These are phyloP conservation scores for Brachionus calyciflorus DNA, from an alignment of 1,140 invertebrate species.

Conservation along the genomic window DNA sequence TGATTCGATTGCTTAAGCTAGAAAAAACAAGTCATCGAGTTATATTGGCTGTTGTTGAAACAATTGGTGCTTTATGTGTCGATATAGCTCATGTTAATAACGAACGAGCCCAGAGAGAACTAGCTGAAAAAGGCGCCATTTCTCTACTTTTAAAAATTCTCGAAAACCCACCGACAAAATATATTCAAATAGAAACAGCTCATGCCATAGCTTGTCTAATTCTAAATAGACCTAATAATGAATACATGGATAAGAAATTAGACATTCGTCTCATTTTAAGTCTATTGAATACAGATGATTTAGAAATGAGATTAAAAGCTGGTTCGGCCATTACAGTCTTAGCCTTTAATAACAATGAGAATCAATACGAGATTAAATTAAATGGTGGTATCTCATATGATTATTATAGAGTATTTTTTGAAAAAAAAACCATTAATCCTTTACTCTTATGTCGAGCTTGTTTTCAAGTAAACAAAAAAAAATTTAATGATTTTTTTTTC, in stretches of 20 bases:
- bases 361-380: constrained; percentile 58
- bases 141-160: background rate
- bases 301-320: constrained; percentile 51
- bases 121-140: constrained; percentile 23
- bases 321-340: constrained; percentile 59
- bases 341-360: constrained; percentile 59
- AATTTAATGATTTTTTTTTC: no score
- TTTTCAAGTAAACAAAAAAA: constrained; percentile 57
- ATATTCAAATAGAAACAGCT: constrained; percentile 38
- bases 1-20: constrained; percentile 54
- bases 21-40: constrained; percentile 52
- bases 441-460: constrained; percentile 55
- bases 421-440: constrained; percentile 51
- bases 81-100: constrained; percentile 51
- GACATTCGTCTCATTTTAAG: constrained; percentile 7
- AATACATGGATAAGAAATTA: constrained; percentile 1
- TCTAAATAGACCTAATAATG: constrained; percentile 10
- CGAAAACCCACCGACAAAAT: background rate
- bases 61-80: constrained; percentile 59
- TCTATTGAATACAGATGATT: constrained; percentile 37
- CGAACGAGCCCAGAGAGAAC: background rate
- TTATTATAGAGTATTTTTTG: constrained; percentile 56
- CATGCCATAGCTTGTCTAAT: constrained; percentile 34
- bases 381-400: constrained; percentile 57
- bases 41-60: constrained; percentile 57